A percentile compares a stretch with the other conserved stretches of the same genome.
phyloP scores from a whole-genome alignment of 2,113 vertebrate genomes.

The Carettochelys insculpta region DNA sequence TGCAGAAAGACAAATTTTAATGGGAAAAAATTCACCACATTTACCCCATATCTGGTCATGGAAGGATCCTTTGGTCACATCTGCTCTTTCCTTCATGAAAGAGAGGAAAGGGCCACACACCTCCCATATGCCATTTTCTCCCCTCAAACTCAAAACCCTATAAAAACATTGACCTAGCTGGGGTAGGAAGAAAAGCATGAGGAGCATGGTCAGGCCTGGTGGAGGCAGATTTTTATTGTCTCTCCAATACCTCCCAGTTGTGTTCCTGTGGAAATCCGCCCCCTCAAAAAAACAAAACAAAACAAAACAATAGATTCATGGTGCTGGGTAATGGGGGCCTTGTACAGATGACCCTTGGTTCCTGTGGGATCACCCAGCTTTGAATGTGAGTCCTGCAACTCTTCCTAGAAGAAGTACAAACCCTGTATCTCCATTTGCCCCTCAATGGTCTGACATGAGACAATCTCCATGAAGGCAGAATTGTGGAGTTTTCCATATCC shows the following conservation, averaged over 20 bases:
- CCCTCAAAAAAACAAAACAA: no score
- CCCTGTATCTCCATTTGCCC: neutral
- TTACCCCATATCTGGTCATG: neutral
- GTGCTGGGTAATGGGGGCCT: neutral
- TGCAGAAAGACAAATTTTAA: neutral
- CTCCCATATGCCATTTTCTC: neutral
- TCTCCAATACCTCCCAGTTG: neutral
- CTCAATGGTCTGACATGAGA: neutral
- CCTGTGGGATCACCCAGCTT: neutral
- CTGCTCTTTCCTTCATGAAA: neutral
- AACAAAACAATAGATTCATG: fast-evolving
- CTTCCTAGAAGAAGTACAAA: neutral
- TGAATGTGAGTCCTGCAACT: neutral
- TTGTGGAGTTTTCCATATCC: neutral
- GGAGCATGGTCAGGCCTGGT: neutral
- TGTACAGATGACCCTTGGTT: neutral
- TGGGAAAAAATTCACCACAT: neutral
- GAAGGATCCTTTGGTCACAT: neutral
- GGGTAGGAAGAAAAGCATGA: fast-evolving
- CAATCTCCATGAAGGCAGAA: neutral
- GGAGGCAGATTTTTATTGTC: neutral
- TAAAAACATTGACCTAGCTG: neutral
- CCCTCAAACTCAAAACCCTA: neutral
- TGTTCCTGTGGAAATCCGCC: neutral
- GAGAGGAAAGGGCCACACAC: fast-evolving